A percentile compares a stretch with the other conserved stretches of the same genome.
Conservation (phyloP, 1,140 invertebrate species). For the Trachymyrmex septentrionalis region DNA sequence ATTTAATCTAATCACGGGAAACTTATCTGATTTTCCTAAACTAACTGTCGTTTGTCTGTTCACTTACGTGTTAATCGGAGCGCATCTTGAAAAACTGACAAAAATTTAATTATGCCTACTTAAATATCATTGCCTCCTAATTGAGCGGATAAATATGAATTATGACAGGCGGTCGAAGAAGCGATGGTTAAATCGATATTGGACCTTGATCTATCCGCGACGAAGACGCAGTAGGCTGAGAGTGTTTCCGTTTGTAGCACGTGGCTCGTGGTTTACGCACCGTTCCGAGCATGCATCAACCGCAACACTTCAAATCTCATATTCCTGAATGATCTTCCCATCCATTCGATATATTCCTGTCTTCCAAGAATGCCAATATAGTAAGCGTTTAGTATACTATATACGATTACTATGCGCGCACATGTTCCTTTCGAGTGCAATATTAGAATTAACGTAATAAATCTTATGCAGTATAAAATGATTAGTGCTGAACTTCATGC, state of each 20-base stretch:
- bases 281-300: slow-evolving; percentile 67
- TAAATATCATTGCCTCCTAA: slow-evolving; percentile 42
- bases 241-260: slow-evolving; percentile 76
- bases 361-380: slow-evolving; percentile 26
- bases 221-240: slow-evolving; percentile 78
- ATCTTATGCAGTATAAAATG: not conserved
- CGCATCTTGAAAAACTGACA: not conserved
- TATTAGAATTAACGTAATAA: not conserved
- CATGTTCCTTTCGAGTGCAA: slow-evolving; percentile 5
- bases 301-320: slow-evolving; percentile 59
- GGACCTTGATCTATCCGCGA: slow-evolving; percentile 69
- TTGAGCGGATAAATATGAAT: slow-evolving; percentile 72
- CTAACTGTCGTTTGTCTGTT: not conserved
- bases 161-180: slow-evolving; percentile 75
- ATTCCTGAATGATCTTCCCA: slow-evolving; percentile 42
- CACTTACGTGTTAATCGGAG: not conserved
- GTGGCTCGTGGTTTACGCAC: slow-evolving; percentile 74
- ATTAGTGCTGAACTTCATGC: not conserved
- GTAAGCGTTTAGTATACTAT: slow-evolving; percentile 57
- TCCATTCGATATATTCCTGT: slow-evolving; percentile 30
- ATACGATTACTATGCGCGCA: not conserved
- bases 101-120: slow-evolving; percentile 8
- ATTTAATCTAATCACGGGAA: not conserved
- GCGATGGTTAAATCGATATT: slow-evolving; percentile 76
- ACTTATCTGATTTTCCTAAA: not conserved